Evolutionary conservation across 2,113 vertebrate genomes (phyloP).

Genomic region (Chloroceryle aenea): DNA sequence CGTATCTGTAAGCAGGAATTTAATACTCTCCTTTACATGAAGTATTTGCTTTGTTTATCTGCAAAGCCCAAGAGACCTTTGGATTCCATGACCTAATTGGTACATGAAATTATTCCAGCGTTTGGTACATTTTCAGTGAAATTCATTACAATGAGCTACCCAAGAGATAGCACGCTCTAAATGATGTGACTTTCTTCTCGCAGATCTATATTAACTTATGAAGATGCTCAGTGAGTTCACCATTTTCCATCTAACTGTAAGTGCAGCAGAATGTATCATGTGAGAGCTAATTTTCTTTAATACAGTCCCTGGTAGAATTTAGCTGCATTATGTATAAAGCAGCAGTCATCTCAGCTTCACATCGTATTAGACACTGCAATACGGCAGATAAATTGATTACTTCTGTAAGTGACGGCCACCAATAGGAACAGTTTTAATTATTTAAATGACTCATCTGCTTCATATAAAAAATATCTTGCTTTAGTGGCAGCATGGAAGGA

Average conservation of each 20-base stretch:
- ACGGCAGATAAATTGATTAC: conserved; percentile 48
- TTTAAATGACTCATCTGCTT: conserved; percentile 31
- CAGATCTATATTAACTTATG: background rate
- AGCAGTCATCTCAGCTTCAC: conserved; percentile 27
- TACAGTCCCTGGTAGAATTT: conserved; percentile 30
- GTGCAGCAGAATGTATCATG: background rate
- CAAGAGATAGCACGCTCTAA: background rate
- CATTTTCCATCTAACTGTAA: background rate
- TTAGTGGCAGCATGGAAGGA: background rate
- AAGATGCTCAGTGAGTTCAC: background rate
- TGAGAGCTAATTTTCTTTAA: conserved; percentile 43
- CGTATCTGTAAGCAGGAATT: background rate
- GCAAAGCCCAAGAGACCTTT: background rate
- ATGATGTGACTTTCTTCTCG: background rate
- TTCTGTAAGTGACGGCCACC: conserved; percentile 6
- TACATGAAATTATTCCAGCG: background rate
- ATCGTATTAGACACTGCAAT: background rate
- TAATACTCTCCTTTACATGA: background rate
- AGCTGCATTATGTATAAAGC: conserved; percentile 38
- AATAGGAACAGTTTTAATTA: background rate
- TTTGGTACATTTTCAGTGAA: conserved; percentile 8
- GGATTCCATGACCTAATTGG: conserved; percentile 30
- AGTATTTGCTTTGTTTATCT: background rate
- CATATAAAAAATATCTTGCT: background rate
- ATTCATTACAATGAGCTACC: conserved; percentile 23